A percentile compares a stretch with the other conserved stretches of the same genome.
phyloP scores from a whole-genome alignment of 2,888 invertebrate species.

The Yponomeuta plumbellus region DNA sequence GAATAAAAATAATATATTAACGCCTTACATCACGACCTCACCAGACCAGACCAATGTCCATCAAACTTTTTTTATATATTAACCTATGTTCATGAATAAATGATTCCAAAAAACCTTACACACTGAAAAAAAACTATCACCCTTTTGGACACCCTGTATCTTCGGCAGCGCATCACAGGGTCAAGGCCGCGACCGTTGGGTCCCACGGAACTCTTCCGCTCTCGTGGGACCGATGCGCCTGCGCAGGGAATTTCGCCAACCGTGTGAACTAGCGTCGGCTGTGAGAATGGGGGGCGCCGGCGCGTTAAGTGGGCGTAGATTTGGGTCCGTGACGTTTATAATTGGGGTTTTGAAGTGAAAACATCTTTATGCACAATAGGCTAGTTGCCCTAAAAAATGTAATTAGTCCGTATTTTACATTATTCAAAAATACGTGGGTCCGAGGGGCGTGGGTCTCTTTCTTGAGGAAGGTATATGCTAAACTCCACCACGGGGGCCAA shows the following conservation, averaged over 20 bases:
- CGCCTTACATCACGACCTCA: no score
- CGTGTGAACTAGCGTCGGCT: conserved; percentile 1
- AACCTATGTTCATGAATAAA: background rate
- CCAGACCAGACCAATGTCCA: no score
- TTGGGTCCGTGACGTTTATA: background rate
- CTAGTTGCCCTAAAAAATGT: no score
- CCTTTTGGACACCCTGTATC: background rate
- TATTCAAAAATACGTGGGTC: no score
- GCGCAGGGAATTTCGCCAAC: background rate
- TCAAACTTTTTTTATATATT: background rate
- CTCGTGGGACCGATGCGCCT: conserved; percentile 1
- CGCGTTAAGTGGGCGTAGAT: background rate
- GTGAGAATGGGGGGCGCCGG: background rate
- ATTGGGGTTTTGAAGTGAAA: background rate
- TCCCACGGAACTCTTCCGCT: conserved; percentile 11
- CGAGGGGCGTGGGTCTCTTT: no score
- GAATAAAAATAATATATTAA: no score
- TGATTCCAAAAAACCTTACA: no score
- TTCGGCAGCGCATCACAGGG: background rate
- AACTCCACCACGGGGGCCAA: no score
- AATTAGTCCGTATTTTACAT: no score
- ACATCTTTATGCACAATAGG: background rate
- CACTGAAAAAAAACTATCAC: background rate
- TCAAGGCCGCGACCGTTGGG: conserved; percentile 3
- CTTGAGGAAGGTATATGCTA: no score